Evolutionary conservation across 2,888 invertebrate genomes (phyloP), one percentile per base, ranked within the genome.

Genomic region (Arrhopalites spinosus): DNA sequence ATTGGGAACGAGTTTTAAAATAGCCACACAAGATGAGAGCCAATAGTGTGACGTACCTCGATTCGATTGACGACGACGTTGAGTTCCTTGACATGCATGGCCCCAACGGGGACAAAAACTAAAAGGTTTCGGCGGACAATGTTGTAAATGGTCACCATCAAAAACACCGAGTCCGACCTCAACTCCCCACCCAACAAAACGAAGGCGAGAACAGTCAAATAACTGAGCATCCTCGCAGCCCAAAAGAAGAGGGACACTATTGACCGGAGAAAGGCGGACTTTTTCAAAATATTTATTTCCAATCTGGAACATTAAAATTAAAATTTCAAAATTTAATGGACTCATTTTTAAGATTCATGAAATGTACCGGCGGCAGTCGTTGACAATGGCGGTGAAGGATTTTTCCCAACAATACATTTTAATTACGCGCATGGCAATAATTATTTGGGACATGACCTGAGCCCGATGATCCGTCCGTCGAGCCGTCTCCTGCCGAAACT

Each of bases 401-500:
- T 75, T 75, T 85, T 97, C 97, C 82, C 81, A 82, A 25, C 80
- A 78, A 59, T 82, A 80, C 72, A 80, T 77, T 71, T 97, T 97
- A 81, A 97, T 94, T 2, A 96, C 94, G 87, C 95, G 92, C 87
- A 98, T 95, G 67, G 96, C 97, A 75, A 90, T 90, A 79, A 98
- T 92, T 81, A 98, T 91, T 88, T 98, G 98, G 85, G 93, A 95
- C 95, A 98, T 97, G 71, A 96, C 88, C 73, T 94, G 90, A 53
- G 98, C 93, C 78, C 98, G 89, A 83, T 93, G 92, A 86, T 98
- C 98, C 0, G 96, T 96, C 84, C 92, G 89, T 80, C 89, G 87
- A 0, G 96, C 96, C 0, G 95, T 94, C 84, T 90, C 90, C 85
- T 91, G 89, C 79, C 97, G 90, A 83, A 90, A 88, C 67, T 25